Evolutionary conservation across 2,113 vertebrate species (phyloP), one percentile per base, ranked within the genome.

Genomic region (Pachypanchax playfairii): DNA sequence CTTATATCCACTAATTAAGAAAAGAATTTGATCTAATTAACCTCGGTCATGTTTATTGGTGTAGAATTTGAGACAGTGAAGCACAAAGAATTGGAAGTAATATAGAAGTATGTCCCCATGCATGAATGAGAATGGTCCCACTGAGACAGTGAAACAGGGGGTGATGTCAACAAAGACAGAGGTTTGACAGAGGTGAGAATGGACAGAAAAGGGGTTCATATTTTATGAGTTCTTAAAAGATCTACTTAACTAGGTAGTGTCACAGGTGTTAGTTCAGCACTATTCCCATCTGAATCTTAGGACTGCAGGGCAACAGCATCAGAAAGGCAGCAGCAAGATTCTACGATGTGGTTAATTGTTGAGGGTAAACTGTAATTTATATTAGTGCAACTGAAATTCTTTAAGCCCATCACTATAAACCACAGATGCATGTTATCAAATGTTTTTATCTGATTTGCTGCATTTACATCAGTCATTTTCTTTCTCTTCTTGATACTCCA

Each of bases 121-220:
- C 38, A 68, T 42, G 41, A 52, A 26, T 17, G 20, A 29, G 28
- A 4, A 4, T 6, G 8, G 35, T 52, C 22, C 31, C 18, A 36
- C 38, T 36, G 20, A 38, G 55, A 52, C 21, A 60, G 33, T 24
- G 35, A 65, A 60, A 25, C 46, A 43, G 12, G 14, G 15, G n/a
- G 54, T 66, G 54, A 9, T 12, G 14, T 22, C 49, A 69, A 72
- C 46, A 61, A 75, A 26, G 52, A 59, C 39, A 33, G n/a, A 20
- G 42, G 14, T 22, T 31, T 38, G 46, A 52, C n/a, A 48, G 47
- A 73, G 57, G 77, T 36, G 70, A 60, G 60, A 80, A 66, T 73
- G 64, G 78, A 78, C 56, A 28, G 4, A 20, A 29, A 26, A 50
- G 39, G 74, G 12, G 54, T 56, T 63, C 54, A 22, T 51, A 63